A percentile compares a stretch with the other conserved stretches of the same genome.
These are phyloP conservation scores for Lochmaea crataegi DNA, from an alignment of 2,888 invertebrate species.

Conservation along the genomic window DNA sequence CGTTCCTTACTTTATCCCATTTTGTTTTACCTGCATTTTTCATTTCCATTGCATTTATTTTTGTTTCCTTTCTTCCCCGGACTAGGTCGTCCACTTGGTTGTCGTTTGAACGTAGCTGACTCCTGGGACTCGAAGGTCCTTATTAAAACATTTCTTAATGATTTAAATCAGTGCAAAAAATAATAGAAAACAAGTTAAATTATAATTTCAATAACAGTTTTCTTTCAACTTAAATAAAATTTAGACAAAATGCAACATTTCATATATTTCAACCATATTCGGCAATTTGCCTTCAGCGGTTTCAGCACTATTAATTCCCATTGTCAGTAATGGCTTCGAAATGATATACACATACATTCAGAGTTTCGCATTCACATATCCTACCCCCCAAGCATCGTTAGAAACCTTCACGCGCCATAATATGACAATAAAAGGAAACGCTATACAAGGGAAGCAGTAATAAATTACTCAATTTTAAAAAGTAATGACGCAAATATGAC, in stretches of 20 bases:
- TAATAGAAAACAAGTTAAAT: too few species aligned
- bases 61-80: too few species aligned
- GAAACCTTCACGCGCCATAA: conserved; percentile 41
- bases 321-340: conserved; percentile 43
- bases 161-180: too few species aligned
- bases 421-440: conserved; percentile 44
- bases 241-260: neutral
- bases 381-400: conserved; percentile 42
- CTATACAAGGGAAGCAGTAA: conserved; percentile 36
- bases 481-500: conserved; percentile 47
- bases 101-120: too few species aligned
- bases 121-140: too few species aligned
- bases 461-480: conserved; percentile 49
- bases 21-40: too few species aligned
- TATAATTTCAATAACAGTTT: neutral
- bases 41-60: too few species aligned
- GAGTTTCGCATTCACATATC: conserved; percentile 28
- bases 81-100: too few species aligned
- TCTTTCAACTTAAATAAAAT: neutral
- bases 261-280: neutral
- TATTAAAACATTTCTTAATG: too few species aligned
- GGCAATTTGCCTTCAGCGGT: conserved; percentile 42
- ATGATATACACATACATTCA: conserved; percentile 41
- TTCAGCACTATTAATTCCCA: conserved; percentile 47
- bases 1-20: too few species aligned